Conservation (phyloP, 2,888 invertebrate genomes). For the Latrodectus elegans region DNA sequence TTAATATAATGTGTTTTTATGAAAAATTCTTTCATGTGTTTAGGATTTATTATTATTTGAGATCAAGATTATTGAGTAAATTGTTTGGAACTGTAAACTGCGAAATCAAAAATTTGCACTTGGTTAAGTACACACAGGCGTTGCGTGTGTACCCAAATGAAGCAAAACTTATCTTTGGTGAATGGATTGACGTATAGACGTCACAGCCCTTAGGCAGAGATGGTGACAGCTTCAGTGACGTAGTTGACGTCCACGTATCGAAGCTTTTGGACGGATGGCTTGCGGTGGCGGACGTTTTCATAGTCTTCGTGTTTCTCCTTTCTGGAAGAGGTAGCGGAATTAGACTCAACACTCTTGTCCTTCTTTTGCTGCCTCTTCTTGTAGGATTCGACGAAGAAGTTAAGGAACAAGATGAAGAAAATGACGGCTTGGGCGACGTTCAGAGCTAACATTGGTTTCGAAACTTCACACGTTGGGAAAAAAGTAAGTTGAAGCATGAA, state of each 20-base stretch:
- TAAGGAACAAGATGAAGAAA: slow-evolving; percentile 76
- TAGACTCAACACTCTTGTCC: not conserved
- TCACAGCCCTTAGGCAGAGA: slow-evolving; percentile 39
- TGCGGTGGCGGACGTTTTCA: slow-evolving; percentile 31
- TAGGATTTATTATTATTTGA: too few species aligned
- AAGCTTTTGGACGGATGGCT: slow-evolving; percentile 56
- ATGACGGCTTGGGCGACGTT: slow-evolving; percentile 75
- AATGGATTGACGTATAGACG: not conserved
- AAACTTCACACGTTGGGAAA: slow-evolving; percentile 59
- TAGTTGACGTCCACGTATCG: slow-evolving; percentile 57
- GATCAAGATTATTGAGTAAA: too few species aligned
- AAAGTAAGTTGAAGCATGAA: slow-evolving; percentile 62
- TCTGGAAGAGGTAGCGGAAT: not conserved
- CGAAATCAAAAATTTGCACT: too few species aligned
- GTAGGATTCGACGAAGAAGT: slow-evolving; percentile 76
- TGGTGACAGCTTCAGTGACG: slow-evolving; percentile 60
- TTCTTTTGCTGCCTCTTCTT: slow-evolving; percentile 64
- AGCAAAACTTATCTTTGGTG: too few species aligned
- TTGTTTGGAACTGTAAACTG: too few species aligned
- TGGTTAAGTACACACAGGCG: too few species aligned
- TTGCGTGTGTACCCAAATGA: too few species aligned
- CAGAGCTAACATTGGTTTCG: slow-evolving; percentile 45
- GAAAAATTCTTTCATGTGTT: too few species aligned
- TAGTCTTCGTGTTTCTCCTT: slow-evolving; percentile 10
- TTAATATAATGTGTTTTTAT: too few species aligned